Base-by-base conservation (phyloP, 2,888 invertebrate genomes). In the Drosophila antonietae region DNA sequence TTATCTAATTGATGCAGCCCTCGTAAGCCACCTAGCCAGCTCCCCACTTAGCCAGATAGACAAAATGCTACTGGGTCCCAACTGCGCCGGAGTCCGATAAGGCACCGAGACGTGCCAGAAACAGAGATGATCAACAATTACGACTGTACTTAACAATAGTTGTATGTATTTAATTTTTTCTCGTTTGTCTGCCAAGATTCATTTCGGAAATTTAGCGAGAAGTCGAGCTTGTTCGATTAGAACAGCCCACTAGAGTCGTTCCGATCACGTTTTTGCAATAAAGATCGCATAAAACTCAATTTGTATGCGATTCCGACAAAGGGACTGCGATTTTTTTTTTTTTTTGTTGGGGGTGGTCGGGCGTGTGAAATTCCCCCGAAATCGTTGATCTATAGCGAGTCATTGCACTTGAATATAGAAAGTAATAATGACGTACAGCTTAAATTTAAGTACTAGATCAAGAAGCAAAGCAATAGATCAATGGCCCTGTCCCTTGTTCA, bases 261-360 rank as follows among this genome's bases (percentile, higher is more conserved):
- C 47, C 51, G 68, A 79, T 84, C 84, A 81, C 84, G 81, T 81
- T 77, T 79, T 37, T 23, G 39, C 64, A 23, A 63, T 81, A 56
- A 5, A 14, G 9, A 20, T 3, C 52, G 20, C 14, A 20, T 46
- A 44, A 35, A 55, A 73, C 28, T 28, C 39, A 55, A 67, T 28
- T 49, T 18, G 55, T 47, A 33, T 47, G 47, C 66, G 47, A 14
- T 1, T 18, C 33, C 12, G 49, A 49, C 31, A 31, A 49, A 49
- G 49, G 49, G n/a, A 49, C 49, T 28, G 14, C 7, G 12, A 18
- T 6, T 31, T 28, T 18, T 60, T 47, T 23, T 23, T 6, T 6
- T 31, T 28, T 18, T 47, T 47, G 7, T 20, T 35, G 35, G 57
- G 28, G 43, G 35, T 69, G 69, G 18, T 15, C 23, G 37, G 23